Evolutionary conservation across 1,140 invertebrate genomes (phyloP), one percentile per base, ranked within the genome.

Genomic region (Platorchestia sp.): DNA sequence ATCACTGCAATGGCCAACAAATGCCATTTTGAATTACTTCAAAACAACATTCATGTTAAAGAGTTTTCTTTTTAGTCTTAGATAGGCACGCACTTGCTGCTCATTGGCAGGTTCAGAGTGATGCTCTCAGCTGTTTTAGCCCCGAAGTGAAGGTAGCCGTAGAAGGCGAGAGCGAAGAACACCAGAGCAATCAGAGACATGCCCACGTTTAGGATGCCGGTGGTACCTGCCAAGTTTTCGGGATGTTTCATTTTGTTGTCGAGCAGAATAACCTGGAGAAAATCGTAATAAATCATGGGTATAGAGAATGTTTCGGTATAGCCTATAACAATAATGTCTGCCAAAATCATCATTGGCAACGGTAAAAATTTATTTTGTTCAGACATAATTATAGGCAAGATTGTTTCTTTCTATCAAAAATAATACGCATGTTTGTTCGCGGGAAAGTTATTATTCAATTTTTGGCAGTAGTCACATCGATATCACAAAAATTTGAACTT

Each of bases 231-330:
- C n/a, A 93, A 93, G 40, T 93, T 93, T 93, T 93, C 91, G 36
- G 91, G 91, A 40, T 93, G 43, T 93, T 47, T 45, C 91, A 93
- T 93, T 93, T 93, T 93, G 44, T 93, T 93, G 36, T 93, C 91
- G 19, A 93, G 91, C 43, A 93, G n/a, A 93, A 93, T 93, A 10
- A 93, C 91, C 91, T 93, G 91, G 6, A 41, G 41, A 89, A 89
- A 42, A 14, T 22, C 59, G 59, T 22, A 36, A 75, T 3, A n/a
- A 75, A 36, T 19, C 7, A 75, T 3, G 27, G 1, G 59, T 36
- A 75, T 75, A 3, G 36, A 75, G 36, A 75, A 10, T 3, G 14
- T 10, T 75, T 75, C 27, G 3, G 36, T 1, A 75, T 75, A 3
- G 10, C 27, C n/a, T n/a, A 36, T 51, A 7, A 19, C 36, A 22